A percentile compares a stretch with the other conserved stretches of the same genome.
Conservation (phyloP, 2,888 invertebrate species). For the Acrobasis repandana region DNA sequence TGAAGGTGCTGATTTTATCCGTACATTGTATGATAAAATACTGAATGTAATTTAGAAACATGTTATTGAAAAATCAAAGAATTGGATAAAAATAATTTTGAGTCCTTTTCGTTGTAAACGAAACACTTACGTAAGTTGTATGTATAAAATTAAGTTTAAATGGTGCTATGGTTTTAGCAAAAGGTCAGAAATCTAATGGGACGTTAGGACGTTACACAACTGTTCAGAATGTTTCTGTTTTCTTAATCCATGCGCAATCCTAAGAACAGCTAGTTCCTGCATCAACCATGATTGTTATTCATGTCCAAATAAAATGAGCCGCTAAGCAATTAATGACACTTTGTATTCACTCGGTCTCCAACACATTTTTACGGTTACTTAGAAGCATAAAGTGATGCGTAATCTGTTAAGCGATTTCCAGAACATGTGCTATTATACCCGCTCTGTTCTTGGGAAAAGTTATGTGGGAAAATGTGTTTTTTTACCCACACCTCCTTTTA, state of each 20-base stretch:
- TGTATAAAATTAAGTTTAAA: too few relatives aligned
- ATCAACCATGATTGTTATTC: constrained; percentile 14
- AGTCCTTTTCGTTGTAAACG: too few relatives aligned
- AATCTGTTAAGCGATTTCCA: constrained; percentile 18
- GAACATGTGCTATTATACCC: constrained; percentile 9
- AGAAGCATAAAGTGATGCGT: constrained; percentile 35
- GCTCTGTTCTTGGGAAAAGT: background rate
- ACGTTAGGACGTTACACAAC: background rate
- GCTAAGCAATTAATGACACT: constrained; percentile 20
- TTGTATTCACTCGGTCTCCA: constrained; percentile 21
- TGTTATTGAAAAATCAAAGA: too few relatives aligned
- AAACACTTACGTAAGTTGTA: too few relatives aligned
- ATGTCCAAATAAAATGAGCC: constrained; percentile 16
- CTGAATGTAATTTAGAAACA: too few relatives aligned
- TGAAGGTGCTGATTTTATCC: too few relatives aligned
- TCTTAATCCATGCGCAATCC: background rate
- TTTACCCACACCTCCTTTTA: too few relatives aligned
- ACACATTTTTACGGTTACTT: constrained; percentile 34
- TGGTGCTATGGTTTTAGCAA: too few relatives aligned
- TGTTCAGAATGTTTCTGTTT: background rate
- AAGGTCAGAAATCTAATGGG: too few relatives aligned
- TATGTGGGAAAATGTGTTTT: too few relatives aligned
- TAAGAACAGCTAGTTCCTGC: constrained; percentile 8
- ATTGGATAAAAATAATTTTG: too few relatives aligned
- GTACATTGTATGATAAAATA: too few relatives aligned